These are phyloP conservation scores for Pseudomyrmex concolor DNA, from an alignment of 1,140 invertebrate genomes.

Conservation along the genomic window DNA sequence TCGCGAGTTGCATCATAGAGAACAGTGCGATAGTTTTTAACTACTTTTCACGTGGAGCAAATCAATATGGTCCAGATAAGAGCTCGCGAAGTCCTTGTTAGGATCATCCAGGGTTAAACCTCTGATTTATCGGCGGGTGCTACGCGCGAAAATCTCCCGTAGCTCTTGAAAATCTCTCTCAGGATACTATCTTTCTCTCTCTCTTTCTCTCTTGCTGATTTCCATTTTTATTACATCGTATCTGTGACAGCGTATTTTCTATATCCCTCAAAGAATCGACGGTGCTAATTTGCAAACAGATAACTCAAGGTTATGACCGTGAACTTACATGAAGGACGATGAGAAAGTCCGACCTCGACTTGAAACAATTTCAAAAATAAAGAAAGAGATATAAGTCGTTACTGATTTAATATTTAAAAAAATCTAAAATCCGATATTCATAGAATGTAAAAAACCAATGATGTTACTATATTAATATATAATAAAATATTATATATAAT, in stretches of 20 bases:
- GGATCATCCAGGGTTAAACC: conserved; percentile 67
- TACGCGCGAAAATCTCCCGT: conserved; percentile 43
- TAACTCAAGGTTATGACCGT: conserved; percentile 46
- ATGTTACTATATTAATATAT: too few relatives aligned
- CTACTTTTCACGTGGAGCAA: conserved; percentile 39
- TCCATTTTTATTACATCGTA: conserved; percentile 69
- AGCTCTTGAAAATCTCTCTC: conserved; percentile 35
- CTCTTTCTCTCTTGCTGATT: conserved; percentile 43
- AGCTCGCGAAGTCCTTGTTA: conserved; percentile 34
- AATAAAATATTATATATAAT: too few relatives aligned
- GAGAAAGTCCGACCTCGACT: neutral
- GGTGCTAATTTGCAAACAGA: conserved; percentile 69
- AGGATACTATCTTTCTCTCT: neutral
- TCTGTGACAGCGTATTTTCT: conserved; percentile 32
- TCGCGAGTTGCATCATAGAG: conserved; percentile 38
- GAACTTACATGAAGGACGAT: conserved; percentile 47
- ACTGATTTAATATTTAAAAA: neutral
- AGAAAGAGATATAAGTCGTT: neutral
- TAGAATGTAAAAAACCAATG: neutral
- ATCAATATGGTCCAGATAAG: conserved; percentile 58
- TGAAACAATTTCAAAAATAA: neutral
- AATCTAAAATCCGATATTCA: neutral
- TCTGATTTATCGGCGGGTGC: conserved; percentile 60
- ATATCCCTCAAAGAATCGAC: conserved; percentile 50
- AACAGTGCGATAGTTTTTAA: conserved; percentile 29